Evolutionary conservation across 2,888 invertebrate genomes (phyloP), one percentile per base, ranked within the genome.

Genomic region (Lithosia quadra): DNA sequence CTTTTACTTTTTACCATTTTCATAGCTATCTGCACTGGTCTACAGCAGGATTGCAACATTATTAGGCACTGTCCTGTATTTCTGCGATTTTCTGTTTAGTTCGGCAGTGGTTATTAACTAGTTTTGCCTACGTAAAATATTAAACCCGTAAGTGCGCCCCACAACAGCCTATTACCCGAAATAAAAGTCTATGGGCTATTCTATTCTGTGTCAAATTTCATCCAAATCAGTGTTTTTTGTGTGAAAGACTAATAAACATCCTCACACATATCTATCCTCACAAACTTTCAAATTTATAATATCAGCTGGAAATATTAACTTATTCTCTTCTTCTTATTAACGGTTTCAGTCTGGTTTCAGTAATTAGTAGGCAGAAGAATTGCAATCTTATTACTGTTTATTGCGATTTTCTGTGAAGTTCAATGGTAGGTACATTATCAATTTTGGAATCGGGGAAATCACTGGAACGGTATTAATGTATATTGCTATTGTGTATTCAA

Each of bases 381-480:
- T n/a, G 49, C 49, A 49, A 49, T 18, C 0, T 1, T 49, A 49
- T 18, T 49, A 49, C 49, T 49, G n/a, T 8, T 49, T 49, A 9
- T 18, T 49, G 49, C 49, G 3, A 43, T 49, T 49, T 49, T 18
- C 49, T 49, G n/a, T 18, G 18, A 43, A 18, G 18, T 43, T 43
- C 43, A 5, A 18, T 43, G 18, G 18, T 49, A 49, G 18, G 18
- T 49, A 49, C 18, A 15, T 43, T 18, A 18, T 18, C 7, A n/a
- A 49, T 49, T 49, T 49, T 49, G 49, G 49, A 49, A n/a, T 49
- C 49, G 49, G 49, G n/a, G 49, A 49, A 49, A 49, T 49, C n/a
- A 49, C 49, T 49, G 49, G 49, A 49, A n/a, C 8, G 49, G n/a
- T 49, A 49, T 49, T 8, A 49, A 49, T 49, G 49, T n/a, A 49